A percentile compares a stretch with the other conserved stretches of the same genome.
Evolutionary conservation across 1,140 invertebrate species (phyloP).

Genomic region (Macrocentrus cingulum): DNA sequence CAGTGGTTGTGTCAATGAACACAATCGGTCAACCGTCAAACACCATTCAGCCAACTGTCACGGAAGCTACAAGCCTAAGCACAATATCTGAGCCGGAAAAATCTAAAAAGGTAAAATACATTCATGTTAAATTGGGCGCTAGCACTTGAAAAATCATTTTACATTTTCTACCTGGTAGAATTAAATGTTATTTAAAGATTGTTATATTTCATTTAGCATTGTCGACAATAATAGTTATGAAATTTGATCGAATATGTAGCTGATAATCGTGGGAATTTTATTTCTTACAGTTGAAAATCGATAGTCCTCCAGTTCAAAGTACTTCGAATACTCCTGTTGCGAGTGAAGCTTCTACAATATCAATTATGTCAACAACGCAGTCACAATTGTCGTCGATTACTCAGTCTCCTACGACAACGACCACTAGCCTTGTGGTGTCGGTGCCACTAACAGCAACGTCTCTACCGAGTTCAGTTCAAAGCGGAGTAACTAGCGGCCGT

Average conservation of each 20-base stretch:
- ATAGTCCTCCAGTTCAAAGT: conserved; percentile 41
- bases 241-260: background rate
- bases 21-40: conserved; percentile 34
- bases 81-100: conserved; percentile 45
- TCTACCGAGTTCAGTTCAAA: conserved; percentile 42
- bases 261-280: background rate
- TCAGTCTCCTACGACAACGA: conserved; percentile 47
- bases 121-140: too few relatives aligned
- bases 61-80: conserved; percentile 46
- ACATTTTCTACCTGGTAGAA: too few relatives aligned
- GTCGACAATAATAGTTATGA: too few relatives aligned
- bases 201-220: too few relatives aligned
- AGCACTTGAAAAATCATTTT: too few relatives aligned
- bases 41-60: conserved; percentile 42
- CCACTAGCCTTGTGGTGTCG: conserved; percentile 53
- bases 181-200: too few relatives aligned
- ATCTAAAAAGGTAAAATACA: conserved; percentile 40
- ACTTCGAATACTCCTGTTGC: conserved; percentile 36
- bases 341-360: conserved; percentile 45
- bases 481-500: conserved; percentile 44
- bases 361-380: conserved; percentile 50
- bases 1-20: conserved; percentile 40
- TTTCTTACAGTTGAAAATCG: conserved; percentile 44
- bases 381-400: conserved; percentile 41
- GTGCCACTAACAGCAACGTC: conserved; percentile 51